A percentile compares a stretch with the other conserved stretches of the same genome.
These are phyloP conservation scores for Rhizoglyphus robini DNA, from an alignment of 1,140 invertebrate species.

Conservation along the genomic window DNA sequence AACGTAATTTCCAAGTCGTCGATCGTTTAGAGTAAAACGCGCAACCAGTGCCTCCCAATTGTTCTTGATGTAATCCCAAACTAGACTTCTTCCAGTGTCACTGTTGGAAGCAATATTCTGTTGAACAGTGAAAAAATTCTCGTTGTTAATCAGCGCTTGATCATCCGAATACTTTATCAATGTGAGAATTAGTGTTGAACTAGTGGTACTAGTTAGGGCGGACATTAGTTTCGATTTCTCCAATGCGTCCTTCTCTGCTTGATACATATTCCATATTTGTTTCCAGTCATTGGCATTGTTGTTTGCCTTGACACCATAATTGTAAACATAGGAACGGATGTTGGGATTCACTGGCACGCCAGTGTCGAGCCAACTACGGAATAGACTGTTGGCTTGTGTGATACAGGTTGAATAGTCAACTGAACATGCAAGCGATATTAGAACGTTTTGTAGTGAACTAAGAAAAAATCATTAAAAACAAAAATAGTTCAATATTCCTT, in stretches of 20 bases:
- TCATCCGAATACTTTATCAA: slow-evolving; percentile 48
- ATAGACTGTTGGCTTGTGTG: slow-evolving; percentile 28
- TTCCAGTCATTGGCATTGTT: slow-evolving; percentile 50
- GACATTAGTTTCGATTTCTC: slow-evolving; percentile 51
- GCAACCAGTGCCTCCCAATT: slow-evolving; percentile 46
- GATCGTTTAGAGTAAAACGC: slow-evolving; percentile 64
- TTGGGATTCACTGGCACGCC: slow-evolving; percentile 42
- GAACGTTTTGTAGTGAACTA: slow-evolving; percentile 29
- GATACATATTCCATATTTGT: slow-evolving; percentile 54
- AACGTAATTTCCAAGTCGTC: slow-evolving; percentile 58
- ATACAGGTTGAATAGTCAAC: slow-evolving; percentile 32
- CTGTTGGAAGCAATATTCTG: slow-evolving; percentile 49
- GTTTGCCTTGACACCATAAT: slow-evolving; percentile 41
- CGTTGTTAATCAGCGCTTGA: slow-evolving; percentile 46
- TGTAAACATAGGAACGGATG: slow-evolving; percentile 44
- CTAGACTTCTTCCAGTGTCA: slow-evolving; percentile 49
- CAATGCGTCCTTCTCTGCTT: slow-evolving; percentile 49
- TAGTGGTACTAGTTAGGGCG: slow-evolving; percentile 49
- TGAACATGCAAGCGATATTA: slow-evolving; percentile 33
- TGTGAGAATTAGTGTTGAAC: slow-evolving; percentile 56
- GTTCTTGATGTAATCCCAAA: slow-evolving; percentile 59
- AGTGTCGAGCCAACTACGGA: slow-evolving; percentile 32
- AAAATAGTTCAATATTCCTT: too few relatives aligned
- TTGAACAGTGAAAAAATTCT: slow-evolving; percentile 53
- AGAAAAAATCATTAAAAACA: neutral